Base-by-base conservation (phyloP, 1,140 invertebrate genomes). In the Maconellicoccus hirsutus region DNA sequence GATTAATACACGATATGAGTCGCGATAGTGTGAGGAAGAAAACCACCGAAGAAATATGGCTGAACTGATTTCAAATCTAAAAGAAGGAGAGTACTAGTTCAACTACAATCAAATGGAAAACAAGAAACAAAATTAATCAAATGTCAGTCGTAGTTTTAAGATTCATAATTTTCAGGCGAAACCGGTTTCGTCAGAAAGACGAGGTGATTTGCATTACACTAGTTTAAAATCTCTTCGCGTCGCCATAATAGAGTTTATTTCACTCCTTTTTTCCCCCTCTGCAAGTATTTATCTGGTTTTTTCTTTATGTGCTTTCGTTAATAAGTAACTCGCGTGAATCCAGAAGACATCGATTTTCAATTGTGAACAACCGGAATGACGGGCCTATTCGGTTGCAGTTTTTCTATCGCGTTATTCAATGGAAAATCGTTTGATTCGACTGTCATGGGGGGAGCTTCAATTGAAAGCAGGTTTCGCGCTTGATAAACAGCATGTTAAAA, bases 91-190 rank as follows among this genome's bases (percentile, higher is more conserved):
- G 61, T 66, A 66, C 61, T 66, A 66, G 61, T 23, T 66, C 10
- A 66, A 66, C 61, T 66, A 66, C 61, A 66, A 66, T 66, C 61
- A 66, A 66, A 66, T 16, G 61, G 19, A 25, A 66, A 66, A 66
- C 61, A 66, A 66, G 61, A 23, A 66, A 66, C 61, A 66, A 66
- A 66, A 66, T 66, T 66, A 66, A 66, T 66, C 61, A 66, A 66
- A 66, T 66, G 61, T 66, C 61, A 66, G 61, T 66, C 61, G 61
- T 66, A 66, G 61, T 66, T 66, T 66, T 66, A 66, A 66, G 61
- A 66, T 66, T 66, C 61, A 66, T 66, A 66, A 66, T 66, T 66
- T 66, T 66, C 61, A 66, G 61, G 61, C 61, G 16, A 22, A 66
- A 66, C 61, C 61, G 61, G 61, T 66, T 66, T 25, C 61, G 61